Evolutionary conservation across 2,797 vertebrate genomes (phyloP).

Genomic region (Hyperoplus lanceolatus): DNA sequence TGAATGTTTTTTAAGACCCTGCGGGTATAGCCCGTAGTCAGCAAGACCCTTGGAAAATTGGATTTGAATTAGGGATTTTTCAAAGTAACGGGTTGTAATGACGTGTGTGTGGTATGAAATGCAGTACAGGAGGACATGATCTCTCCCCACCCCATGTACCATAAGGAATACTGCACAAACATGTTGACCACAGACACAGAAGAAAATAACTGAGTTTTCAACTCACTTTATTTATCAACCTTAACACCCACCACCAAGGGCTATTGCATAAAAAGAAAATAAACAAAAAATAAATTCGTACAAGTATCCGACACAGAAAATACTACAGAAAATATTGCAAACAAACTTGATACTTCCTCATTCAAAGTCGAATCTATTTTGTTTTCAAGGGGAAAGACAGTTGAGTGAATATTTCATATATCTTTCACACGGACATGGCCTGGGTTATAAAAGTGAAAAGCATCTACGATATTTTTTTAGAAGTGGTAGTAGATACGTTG

Average conservation of each 20-base stretch:
- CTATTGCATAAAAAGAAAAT: slow-evolving; percentile 44
- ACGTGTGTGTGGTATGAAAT: background rate
- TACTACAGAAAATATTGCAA: slow-evolving; percentile 21
- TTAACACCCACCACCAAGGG: slow-evolving; percentile 62
- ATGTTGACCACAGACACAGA: background rate
- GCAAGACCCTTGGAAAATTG: slow-evolving; percentile 26
- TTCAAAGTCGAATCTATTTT: slow-evolving; percentile 28
- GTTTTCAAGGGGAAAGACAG: background rate
- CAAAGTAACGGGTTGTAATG: slow-evolving; percentile 9
- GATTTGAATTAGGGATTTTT: slow-evolving; percentile 43
- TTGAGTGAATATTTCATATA: slow-evolving; percentile 13
- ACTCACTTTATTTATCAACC: slow-evolving; percentile 72
- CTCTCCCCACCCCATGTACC: too few species aligned
- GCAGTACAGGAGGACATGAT: background rate
- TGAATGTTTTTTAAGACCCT: too few species aligned
- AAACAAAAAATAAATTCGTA: slow-evolving; percentile 46
- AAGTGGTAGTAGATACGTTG: background rate
- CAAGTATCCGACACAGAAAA: slow-evolving; percentile 49
- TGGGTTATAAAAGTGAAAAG: background rate
- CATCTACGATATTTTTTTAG: background rate
- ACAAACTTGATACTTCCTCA: slow-evolving; percentile 21
- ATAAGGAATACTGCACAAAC: background rate
- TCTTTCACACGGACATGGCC: slow-evolving; percentile 41
- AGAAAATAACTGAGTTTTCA: slow-evolving; percentile 19
- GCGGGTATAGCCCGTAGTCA: too few species aligned